Conservation (phyloP, 2,113 vertebrate genomes). For the Engystomops pustulosus region DNA sequence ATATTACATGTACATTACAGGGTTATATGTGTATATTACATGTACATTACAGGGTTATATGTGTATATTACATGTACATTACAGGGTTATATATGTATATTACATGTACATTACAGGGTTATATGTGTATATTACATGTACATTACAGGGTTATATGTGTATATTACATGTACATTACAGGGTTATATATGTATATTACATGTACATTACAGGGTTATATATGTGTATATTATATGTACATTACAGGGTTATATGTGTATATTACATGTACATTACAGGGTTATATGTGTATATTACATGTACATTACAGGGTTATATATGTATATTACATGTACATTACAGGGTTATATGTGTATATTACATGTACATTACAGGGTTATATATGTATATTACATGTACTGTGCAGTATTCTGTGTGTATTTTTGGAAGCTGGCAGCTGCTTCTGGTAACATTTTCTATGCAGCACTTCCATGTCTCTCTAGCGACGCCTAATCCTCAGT, state of each 20-base stretch:
- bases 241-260: neutral
- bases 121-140: no score
- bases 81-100: no score
- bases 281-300: neutral
- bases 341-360: neutral
- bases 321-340: neutral
- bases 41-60: neutral
- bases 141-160: neutral
- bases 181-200: neutral
- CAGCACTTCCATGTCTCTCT: neutral
- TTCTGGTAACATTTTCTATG: no score
- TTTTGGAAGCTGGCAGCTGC: no score
- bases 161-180: neutral
- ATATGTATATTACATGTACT: neutral
- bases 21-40: neutral
- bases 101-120: no score
- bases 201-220: neutral
- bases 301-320: neutral
- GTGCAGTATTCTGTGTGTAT: no score
- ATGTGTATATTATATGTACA: neutral
- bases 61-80: no score
- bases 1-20: neutral
- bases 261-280: neutral
- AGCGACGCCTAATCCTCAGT: no score
- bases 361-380: neutral